A percentile compares a stretch with the other conserved stretches of the same genome.
These are phyloP conservation scores for Ophiodon elongatus DNA, from an alignment of 2,113 vertebrate species.

Conservation along the genomic window DNA sequence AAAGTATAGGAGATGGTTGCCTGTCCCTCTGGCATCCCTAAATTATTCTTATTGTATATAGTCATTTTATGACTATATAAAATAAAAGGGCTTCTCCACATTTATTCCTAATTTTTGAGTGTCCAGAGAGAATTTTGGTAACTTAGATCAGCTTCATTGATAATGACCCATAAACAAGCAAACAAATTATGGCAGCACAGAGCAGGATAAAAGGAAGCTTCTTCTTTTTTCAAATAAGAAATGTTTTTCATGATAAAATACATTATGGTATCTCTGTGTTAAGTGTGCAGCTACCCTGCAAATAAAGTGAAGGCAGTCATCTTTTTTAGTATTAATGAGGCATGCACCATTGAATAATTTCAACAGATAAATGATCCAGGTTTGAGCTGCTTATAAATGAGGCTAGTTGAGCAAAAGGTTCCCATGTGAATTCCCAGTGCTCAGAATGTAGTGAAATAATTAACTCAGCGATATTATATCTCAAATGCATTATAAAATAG, in stretches of 20 bases:
- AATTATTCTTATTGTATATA: not conserved
- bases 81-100: not conserved
- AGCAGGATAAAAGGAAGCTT: not conserved
- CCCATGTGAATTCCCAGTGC: conserved; percentile 57
- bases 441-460: conserved; percentile 59
- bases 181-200: not conserved
- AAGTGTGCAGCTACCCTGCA: conserved; percentile 30
- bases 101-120: not conserved
- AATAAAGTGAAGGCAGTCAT: conserved; percentile 43
- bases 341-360: conserved; percentile 67
- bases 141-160: not conserved
- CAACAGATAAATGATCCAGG: conserved; percentile 66
- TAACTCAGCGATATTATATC: conserved; percentile 41
- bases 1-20: conserved; percentile 21
- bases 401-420: conserved; percentile 66
- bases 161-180: conserved; percentile 4
- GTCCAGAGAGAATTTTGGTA: not conserved
- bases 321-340: conserved; percentile 68
- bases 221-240: too few relatives aligned
- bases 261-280: not conserved
- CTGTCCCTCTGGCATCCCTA: conserved; percentile 10
- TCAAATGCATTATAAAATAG: conserved; percentile 24
- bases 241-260: not conserved
- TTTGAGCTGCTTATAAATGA: conserved; percentile 71
- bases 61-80: not conserved